A percentile compares a stretch with the other conserved stretches of the same genome.
These are phyloP conservation scores for Graphium colonna DNA, from an alignment of 2,888 invertebrate species.

Conservation along the genomic window DNA sequence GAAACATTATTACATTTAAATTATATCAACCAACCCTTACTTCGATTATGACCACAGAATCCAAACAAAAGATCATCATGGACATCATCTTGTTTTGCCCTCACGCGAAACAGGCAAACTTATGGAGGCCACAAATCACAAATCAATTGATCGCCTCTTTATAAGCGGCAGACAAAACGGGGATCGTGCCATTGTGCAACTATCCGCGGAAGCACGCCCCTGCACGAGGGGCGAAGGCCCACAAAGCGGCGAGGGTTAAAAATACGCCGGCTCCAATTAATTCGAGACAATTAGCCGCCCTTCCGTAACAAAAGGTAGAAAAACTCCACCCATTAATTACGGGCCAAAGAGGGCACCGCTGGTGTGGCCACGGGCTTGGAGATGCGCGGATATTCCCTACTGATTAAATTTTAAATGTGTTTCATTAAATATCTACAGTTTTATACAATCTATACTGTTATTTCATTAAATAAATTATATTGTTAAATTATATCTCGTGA, in stretches of 20 bases:
- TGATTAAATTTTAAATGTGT: too few relatives aligned
- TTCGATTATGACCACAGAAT: too few relatives aligned
- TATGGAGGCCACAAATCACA: too few relatives aligned
- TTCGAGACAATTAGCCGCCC: constrained; percentile 76
- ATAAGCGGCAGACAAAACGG: constrained; percentile 10
- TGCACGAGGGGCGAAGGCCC: background rate
- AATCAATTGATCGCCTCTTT: background rate
- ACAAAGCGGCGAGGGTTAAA: constrained; percentile 65
- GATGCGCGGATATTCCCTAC: background rate
- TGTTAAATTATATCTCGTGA: too few relatives aligned
- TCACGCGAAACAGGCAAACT: too few relatives aligned
- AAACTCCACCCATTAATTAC: constrained; percentile 75
- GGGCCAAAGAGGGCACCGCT: constrained; percentile 33
- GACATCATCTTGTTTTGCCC: too few relatives aligned
- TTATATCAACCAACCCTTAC: too few relatives aligned
- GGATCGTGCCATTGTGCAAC: background rate
- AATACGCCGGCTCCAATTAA: constrained; percentile 72
- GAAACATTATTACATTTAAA: too few relatives aligned
- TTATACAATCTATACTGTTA: too few relatives aligned
- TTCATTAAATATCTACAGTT: too few relatives aligned
- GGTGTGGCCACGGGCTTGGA: background rate
- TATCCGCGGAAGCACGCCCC: background rate
- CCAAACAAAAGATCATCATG: too few relatives aligned
- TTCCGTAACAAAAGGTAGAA: constrained; percentile 75
- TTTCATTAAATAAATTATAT: too few relatives aligned